Evolutionary conservation across 1,140 invertebrate genomes (phyloP).

Genomic region (Papilio dardanus): DNA sequence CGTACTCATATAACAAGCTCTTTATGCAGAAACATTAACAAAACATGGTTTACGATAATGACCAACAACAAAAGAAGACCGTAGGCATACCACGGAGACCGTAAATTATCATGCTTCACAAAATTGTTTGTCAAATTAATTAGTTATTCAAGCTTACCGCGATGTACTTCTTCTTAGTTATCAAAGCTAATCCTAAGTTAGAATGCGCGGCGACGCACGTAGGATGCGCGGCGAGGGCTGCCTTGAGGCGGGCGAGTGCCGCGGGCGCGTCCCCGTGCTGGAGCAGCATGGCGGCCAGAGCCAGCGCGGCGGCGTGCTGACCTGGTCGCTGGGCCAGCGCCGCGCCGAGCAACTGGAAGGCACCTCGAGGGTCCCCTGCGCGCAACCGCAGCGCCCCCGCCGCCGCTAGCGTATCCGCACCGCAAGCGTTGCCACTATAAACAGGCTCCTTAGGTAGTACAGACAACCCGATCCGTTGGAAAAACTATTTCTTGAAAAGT

Average conservation of each 20-base stretch:
- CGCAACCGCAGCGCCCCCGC: slow-evolving; percentile 67
- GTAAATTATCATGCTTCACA: no score
- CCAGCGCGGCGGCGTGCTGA: slow-evolving; percentile 69
- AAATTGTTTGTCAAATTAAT: no score
- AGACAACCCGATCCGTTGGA: no score
- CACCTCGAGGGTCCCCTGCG: slow-evolving; percentile 65
- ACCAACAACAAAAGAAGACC: no score
- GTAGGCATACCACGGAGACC: no score
- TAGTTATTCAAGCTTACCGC: slow-evolving; percentile 65
- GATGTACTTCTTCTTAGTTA: slow-evolving; percentile 73
- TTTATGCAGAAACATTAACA: no score
- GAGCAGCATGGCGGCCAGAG: slow-evolving; percentile 74
- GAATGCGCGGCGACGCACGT: slow-evolving; percentile 71
- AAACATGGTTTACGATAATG: no score
- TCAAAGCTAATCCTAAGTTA: slow-evolving; percentile 67
- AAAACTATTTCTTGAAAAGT: not conserved
- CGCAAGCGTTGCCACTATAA: slow-evolving; percentile 58
- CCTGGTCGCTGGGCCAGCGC: slow-evolving; percentile 67
- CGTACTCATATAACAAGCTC: no score
- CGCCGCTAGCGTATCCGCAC: slow-evolving; percentile 70
- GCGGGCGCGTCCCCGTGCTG: slow-evolving; percentile 71
- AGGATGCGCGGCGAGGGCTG: slow-evolving; percentile 66
- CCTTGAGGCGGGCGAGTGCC: slow-evolving; percentile 65
- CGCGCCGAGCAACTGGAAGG: slow-evolving; percentile 72
- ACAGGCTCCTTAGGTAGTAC: not conserved